Evolutionary conservation across 2,888 invertebrate species (phyloP), one percentile per base, ranked within the genome.

Genomic region (Agrochola circellaris): DNA sequence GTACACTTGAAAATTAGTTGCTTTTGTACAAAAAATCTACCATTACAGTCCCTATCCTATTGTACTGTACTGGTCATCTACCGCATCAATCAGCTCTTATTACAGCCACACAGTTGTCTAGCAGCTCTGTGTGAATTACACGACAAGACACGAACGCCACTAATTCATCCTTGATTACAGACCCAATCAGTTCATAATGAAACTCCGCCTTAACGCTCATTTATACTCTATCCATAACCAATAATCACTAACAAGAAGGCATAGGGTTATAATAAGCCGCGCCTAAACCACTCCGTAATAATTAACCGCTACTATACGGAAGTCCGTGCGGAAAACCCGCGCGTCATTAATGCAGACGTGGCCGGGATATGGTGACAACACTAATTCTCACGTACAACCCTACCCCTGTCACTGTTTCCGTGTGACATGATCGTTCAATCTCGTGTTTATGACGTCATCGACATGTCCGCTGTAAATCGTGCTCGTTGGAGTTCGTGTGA

Each of bases 351-450:
- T 84, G 82, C 73, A 88, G 78, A 77, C 82, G 64, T 75, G 76
- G 78, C 77, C 81, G 77, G 80, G 67, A 30, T 73, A 66, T 79
- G 76, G 79, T 68, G 83, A 87, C 83, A 87, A 68, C 77, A 77
- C 78, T 88, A 87, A 88, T 83, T 88, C 77, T 68, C 75, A 64
- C 82, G 64, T 70, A 73, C 73, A 82, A 70, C 78, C 78, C 61
- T 73, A 85, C 89, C 80, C 74, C 68, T 64, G 77, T 87, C 87
- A 87, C 75, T 80, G 81, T 83, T 83, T 82, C 80, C 77, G 78
- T 79, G 56, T 73, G 70, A 85, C 85, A 82, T 77, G 75, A 82
- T 71, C 87, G 77, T 87, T 88, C 87, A 87, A 88, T 87, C 79
- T 79, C 78, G 74, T 70, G 38, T 84, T 80, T 88, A 87, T 82